These are phyloP conservation scores for Artibeus lituratus DNA, from an alignment of 2,797 vertebrate genomes.

Conservation along the genomic window DNA sequence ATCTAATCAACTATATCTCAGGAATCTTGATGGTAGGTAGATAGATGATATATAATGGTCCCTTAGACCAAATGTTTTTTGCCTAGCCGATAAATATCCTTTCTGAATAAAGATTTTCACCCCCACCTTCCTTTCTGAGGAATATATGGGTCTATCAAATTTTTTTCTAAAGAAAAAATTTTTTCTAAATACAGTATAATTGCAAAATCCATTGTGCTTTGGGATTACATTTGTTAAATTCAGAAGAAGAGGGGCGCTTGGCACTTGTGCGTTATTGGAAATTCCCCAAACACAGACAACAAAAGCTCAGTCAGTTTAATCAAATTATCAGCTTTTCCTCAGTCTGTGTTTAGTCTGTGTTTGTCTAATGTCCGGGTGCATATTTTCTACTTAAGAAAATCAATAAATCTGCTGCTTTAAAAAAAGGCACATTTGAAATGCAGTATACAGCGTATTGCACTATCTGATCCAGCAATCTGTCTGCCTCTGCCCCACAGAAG, in stretches of 20 bases:
- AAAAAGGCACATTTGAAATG: constrained; percentile 79
- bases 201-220: constrained; percentile 73
- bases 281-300: constrained; percentile 84
- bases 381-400: constrained; percentile 85
- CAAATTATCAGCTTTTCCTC: constrained; percentile 85
- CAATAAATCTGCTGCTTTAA: constrained; percentile 84
- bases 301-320: constrained; percentile 84
- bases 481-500: constrained; percentile 68
- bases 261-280: constrained; percentile 80
- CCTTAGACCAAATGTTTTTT: not conserved
- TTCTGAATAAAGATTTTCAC: constrained; percentile 15
- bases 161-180: constrained; percentile 62
- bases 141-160: constrained; percentile 36
- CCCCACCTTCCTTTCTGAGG: constrained; percentile 21
- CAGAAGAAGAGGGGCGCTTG: constrained; percentile 78
- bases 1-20: not conserved
- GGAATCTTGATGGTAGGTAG: not conserved
- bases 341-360: constrained; percentile 86
- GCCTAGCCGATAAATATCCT: not conserved
- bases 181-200: constrained; percentile 38
- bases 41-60: not conserved
- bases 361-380: constrained; percentile 84
- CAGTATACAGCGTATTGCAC: constrained; percentile 63
- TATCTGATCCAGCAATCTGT: constrained; percentile 75
- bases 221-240: constrained; percentile 80